Evolutionary conservation across 2,888 invertebrate species (phyloP).

Genomic region (Mechanitis mazaeus): DNA sequence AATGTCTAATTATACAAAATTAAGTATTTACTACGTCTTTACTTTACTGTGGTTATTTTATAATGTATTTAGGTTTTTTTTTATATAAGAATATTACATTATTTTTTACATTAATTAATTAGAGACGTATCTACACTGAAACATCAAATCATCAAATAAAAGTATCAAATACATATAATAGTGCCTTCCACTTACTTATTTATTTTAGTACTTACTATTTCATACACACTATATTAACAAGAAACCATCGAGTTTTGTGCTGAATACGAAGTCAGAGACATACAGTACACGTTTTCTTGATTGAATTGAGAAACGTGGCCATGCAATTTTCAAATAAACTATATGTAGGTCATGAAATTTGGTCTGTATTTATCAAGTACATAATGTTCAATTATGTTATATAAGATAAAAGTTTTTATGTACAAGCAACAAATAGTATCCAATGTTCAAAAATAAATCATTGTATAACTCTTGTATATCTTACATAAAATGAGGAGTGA

Average conservation of each 20-base stretch:
- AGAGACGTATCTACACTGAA: too few species aligned
- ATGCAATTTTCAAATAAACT: conserved; percentile 1
- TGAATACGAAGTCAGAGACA: neutral
- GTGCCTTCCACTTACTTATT: neutral
- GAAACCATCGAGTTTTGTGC: neutral
- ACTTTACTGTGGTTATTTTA: too few species aligned
- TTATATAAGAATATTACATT: neutral
- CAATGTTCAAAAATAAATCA: too few species aligned
- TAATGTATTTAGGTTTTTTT: too few species aligned
- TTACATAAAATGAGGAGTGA: too few species aligned
- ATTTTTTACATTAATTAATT: too few species aligned
- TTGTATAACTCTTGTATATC: too few species aligned
- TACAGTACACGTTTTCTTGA: neutral
- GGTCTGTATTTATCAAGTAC: neutral
- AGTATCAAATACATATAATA: too few species aligned
- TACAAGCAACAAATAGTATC: too few species aligned
- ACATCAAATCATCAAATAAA: neutral
- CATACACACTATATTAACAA: neutral
- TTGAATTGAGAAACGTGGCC: neutral
- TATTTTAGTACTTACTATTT: conserved; percentile 1
- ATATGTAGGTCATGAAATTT: neutral
- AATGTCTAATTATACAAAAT: neutral
- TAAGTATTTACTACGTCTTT: neutral
- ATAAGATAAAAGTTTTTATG: too few species aligned
- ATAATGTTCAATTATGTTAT: too few species aligned